Percentiles rank a stretch among this genome's conserved stretches.
phyloP scores from a whole-genome alignment of 1,140 invertebrate genomes.

The Caenorhabditis briggsae region DNA sequence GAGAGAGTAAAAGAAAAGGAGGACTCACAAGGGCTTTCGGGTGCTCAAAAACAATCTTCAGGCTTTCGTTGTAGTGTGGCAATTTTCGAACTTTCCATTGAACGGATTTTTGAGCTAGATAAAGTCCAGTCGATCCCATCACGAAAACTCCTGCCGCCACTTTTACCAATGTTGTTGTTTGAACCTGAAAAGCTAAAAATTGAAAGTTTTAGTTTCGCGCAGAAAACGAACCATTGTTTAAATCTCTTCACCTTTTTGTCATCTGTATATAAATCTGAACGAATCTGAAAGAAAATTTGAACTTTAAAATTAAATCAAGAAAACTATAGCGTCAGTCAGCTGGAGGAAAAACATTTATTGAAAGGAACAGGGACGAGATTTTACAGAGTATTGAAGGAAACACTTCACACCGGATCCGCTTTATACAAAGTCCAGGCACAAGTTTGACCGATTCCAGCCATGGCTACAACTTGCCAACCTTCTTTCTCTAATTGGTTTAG shows the following conservation, averaged over 20 bases:
- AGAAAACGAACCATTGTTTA: constrained; percentile 27
- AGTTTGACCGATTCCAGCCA: constrained; percentile 62
- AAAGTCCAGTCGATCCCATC: constrained; percentile 68
- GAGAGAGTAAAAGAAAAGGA: neutral
- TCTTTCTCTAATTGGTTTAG: constrained; percentile 56
- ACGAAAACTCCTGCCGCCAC: constrained; percentile 57
- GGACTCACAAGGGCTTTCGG: constrained; percentile 62
- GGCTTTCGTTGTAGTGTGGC: constrained; percentile 72
- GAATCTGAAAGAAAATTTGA: too few relatives aligned
- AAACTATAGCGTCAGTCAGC: too few relatives aligned
- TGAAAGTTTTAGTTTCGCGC: neutral
- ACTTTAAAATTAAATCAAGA: too few relatives aligned
- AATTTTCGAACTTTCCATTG: constrained; percentile 69
- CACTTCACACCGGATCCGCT: neutral
- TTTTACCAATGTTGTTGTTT: constrained; percentile 54
- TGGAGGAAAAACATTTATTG: neutral
- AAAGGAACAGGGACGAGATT: neutral
- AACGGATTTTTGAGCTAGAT: constrained; percentile 70
- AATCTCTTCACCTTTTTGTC: neutral
- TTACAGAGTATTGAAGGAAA: neutral
- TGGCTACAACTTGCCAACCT: constrained; percentile 56
- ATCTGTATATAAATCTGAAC: neutral
- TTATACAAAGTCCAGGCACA: constrained; percentile 62
- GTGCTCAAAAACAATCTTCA: constrained; percentile 72
- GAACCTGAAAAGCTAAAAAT: constrained; percentile 40